Evolutionary conservation across 2,888 invertebrate species (phyloP).

Genomic region (Netelia virgata): DNA sequence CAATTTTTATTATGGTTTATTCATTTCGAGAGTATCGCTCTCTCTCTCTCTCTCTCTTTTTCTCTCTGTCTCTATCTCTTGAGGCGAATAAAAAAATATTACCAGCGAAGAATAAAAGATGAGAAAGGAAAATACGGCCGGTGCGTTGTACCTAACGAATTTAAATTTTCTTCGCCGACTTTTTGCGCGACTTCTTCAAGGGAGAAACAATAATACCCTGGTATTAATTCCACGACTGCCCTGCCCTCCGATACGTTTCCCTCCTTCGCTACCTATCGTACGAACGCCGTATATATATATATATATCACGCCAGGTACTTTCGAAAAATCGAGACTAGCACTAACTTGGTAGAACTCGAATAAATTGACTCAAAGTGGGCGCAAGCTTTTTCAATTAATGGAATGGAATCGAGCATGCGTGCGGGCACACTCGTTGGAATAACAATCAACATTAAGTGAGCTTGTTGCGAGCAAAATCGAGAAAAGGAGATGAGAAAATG

Average conservation of each 20-base stretch:
- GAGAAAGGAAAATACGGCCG: neutral
- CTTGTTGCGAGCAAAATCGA: conserved; percentile 7
- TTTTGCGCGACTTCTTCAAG: conserved; percentile 62
- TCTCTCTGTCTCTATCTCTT: neutral
- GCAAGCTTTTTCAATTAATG: conserved; percentile 40
- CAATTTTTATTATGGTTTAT: conserved; percentile 4
- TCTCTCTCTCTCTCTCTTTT: neutral
- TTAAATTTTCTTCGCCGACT: conserved; percentile 76
- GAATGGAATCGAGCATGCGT: conserved; percentile 16
- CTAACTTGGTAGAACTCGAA: conserved; percentile 25
- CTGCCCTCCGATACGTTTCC: no score
- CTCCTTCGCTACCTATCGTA: conserved; percentile 36
- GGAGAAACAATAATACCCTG: conserved; percentile 50
- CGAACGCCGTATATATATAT: neutral
- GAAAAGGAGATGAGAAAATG: neutral
- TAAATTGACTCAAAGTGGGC: conserved; percentile 22
- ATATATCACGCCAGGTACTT: conserved; percentile 1
- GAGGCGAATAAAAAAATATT: neutral
- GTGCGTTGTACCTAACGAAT: conserved; percentile 62
- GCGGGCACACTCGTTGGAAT: conserved; percentile 16
- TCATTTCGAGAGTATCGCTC: neutral
- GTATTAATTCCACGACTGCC: conserved; percentile 51
- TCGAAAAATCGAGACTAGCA: conserved; percentile 15
- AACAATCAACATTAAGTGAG: conserved; percentile 1
- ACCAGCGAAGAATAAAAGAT: neutral